Base-by-base conservation (phyloP, 1,140 invertebrate genomes). In the Drosophila tropicalis region DNA sequence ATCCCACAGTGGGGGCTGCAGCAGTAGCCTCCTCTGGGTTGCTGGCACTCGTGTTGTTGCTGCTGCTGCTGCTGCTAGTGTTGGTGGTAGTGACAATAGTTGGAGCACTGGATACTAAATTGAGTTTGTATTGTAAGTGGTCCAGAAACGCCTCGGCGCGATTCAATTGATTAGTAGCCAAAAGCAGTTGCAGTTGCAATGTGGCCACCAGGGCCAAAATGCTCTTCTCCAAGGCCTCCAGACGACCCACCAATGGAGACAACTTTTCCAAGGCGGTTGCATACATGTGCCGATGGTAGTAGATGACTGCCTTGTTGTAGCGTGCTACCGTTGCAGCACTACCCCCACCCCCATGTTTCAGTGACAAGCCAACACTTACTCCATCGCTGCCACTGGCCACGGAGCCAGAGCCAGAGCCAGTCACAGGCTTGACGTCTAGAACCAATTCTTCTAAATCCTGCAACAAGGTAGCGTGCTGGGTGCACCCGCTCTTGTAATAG, bases 291-390 rank as follows among this genome's bases (percentile, higher is more conserved):
- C 95, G 94, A 80, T 97, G 96, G 91, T 96, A 98, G 3, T 97
- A 93, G 9, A 98, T 83, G 1, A 98, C 94, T 1, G 97, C 96
- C 84, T 97, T 96, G 91, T 98, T 98, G 90, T 96, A 98, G 56
- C 95, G 94, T 17, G 94, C 92, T 81, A 96, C 93, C 0, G 93
- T 77, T 10, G 75, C 72, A 0, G 72, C 77, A 5, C 22, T 69
- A 5, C 76, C 81, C 17, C 84, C 76, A 1, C 63, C 76, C 0
- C 63, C 76, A 25, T 82, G 69, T 65, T 90, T 89, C 12, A 90
- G 56, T 12, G 66, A 63, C 5, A 83, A 39, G 2, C 66, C 68
- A 36, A 70, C 47, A 34, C 51, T 61, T 2, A 56, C 57, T 7
- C 54, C 47, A 2, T 67, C 58, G 15, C 19, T 39, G 6, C 47